Conservation (phyloP, 1,140 invertebrate genomes). For the Drosophila novamexicana region DNA sequence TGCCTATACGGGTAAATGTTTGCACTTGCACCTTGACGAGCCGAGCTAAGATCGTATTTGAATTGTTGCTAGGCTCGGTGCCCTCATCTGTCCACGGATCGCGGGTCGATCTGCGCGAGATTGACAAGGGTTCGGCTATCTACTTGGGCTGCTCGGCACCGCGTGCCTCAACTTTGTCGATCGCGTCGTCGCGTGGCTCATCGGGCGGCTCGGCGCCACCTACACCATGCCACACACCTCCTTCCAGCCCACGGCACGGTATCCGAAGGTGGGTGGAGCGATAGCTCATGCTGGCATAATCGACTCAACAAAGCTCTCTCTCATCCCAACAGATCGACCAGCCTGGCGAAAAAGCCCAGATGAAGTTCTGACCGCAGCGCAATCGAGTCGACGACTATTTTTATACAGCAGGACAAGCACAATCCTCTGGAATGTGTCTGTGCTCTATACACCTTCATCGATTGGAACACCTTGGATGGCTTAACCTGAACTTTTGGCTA, state of each 20-base stretch:
- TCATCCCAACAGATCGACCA: slow-evolving; percentile 58
- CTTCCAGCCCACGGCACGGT: slow-evolving; percentile 86
- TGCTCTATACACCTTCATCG: no score
- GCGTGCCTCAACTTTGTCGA: slow-evolving; percentile 66
- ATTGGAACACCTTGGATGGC: no score
- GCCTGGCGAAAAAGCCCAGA: slow-evolving; percentile 74
- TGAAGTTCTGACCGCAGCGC: slow-evolving; percentile 42
- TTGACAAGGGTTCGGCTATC: slow-evolving; percentile 86
- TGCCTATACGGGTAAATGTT: slow-evolving; percentile 88
- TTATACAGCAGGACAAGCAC: slow-evolving; percentile 7
- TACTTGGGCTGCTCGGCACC: slow-evolving; percentile 81
- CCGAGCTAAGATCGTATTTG: slow-evolving; percentile 1
- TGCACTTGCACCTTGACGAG: neutral
- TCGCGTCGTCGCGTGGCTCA: slow-evolving; percentile 72
- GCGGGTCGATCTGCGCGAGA: slow-evolving; percentile 87
- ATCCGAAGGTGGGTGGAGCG: slow-evolving; percentile 55
- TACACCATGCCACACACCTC: slow-evolving; percentile 86
- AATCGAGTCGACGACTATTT: neutral
- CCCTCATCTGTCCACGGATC: slow-evolving; percentile 88
- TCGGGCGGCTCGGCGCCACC: slow-evolving; percentile 85
- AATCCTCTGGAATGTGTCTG: neutral
- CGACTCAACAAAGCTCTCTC: neutral
- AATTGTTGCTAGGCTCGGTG: slow-evolving; percentile 84
- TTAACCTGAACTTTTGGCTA: no score
- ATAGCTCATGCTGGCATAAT: no score